Base-by-base conservation (phyloP, 1,140 invertebrate species). In the Musca domestica region DNA sequence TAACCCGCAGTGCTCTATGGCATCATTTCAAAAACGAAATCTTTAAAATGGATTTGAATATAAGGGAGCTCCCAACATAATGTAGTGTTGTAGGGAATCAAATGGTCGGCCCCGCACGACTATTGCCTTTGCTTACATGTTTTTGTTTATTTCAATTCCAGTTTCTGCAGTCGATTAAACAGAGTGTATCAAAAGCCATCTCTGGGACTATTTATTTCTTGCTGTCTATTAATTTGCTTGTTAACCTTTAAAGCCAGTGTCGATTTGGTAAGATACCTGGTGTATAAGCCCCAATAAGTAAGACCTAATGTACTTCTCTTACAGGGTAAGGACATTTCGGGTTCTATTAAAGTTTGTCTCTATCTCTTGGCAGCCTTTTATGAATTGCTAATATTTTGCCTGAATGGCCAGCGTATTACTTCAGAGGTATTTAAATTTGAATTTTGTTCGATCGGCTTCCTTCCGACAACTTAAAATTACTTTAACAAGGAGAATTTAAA, bases 301-400 rank as follows among this genome's bases (percentile, higher is more conserved):
- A 46, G 15, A 15, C 15, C 10, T 49, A 49, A 49, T 15, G 6
- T 48, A 48, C 3, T 48, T 48, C 3, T 48, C 27, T 61, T 34
- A 0, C 9, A 61, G 56, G 56, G 56, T 14, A 34, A 22, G 4
- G 46, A 65, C 49, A 20, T 65, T 25, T n/a, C 46, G 30, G 19
- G 15, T 25, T 30, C 47, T 2, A 30, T 65, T 9, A 65, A 65
- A 65, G 47, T 65, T 41, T 6, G 6, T 49, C 56, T 65, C 3
- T 65, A 65, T 19, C 25, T 65, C n/a, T 27, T 25, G 1, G 64
- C 64, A 12, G 64, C 48, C 20, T 41, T 17, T 25, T 65, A 23
- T 65, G 64, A 65, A 17, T 23, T 65, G 5, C 49, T 34, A 1
- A 65, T 65, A 23, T 65, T 12, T 51, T 65, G 64, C 15, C 15